Percentiles rank a stretch among this genome's conserved stretches.
Conservation (phyloP, 2,113 vertebrate species). For the Strigops habroptila region DNA sequence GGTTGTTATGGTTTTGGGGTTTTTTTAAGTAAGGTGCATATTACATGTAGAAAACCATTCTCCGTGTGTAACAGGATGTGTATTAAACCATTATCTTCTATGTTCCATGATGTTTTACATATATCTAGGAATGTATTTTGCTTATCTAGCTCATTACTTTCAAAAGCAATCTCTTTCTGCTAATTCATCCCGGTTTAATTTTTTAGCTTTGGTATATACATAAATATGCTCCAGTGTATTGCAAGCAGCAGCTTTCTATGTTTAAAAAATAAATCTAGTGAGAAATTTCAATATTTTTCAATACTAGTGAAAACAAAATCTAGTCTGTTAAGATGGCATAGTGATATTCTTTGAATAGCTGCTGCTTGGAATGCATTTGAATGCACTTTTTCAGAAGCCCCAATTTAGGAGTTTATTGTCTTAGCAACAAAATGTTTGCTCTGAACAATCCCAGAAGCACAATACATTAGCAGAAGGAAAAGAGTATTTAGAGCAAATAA, state of each 20-base stretch:
- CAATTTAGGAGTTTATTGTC: not conserved
- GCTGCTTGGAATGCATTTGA: not conserved
- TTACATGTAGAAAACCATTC: not conserved
- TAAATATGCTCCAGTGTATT: not conserved
- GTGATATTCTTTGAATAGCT: not conserved
- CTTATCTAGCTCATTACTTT: not conserved
- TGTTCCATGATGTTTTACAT: not conserved
- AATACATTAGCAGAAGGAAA: not conserved
- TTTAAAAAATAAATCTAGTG: not conserved
- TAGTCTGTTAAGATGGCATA: not conserved
- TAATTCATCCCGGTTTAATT: not conserved
- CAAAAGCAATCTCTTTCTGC: not conserved
- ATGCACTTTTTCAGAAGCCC: not conserved
- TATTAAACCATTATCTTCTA: not conserved
- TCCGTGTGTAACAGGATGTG: not conserved
- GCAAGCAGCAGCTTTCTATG: not conserved
- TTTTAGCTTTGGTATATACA: not conserved
- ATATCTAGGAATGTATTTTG: not conserved
- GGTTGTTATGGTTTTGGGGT: not conserved
- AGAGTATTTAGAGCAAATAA: not conserved
- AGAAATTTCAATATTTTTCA: not conserved
- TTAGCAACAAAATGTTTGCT: not conserved
- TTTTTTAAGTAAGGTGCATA: not conserved
- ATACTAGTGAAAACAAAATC: not conserved
- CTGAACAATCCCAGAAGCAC: conserved; percentile 12